These are phyloP conservation scores for Propithecus perrieri DNA, from an alignment of 2,797 vertebrate species.

Conservation along the genomic window DNA sequence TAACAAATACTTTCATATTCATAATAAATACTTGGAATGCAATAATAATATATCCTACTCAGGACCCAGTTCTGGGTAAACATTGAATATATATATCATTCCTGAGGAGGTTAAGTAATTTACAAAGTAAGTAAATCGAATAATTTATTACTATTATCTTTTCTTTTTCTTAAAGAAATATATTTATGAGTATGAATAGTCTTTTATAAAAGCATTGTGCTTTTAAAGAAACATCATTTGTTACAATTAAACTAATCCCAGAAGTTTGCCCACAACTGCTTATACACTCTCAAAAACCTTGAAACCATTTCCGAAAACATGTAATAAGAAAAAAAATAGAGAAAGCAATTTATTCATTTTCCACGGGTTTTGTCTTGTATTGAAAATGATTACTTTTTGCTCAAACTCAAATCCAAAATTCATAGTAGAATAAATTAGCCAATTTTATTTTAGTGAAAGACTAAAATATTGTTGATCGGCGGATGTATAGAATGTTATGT, in stretches of 20 bases:
- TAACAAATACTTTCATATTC: background rate
- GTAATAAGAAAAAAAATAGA: conserved; percentile 77
- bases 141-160: background rate
- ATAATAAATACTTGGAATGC: background rate
- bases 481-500: background rate
- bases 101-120: background rate
- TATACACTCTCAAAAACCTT: conserved; percentile 55
- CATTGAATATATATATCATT: background rate
- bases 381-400: conserved; percentile 64
- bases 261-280: conserved; percentile 50
- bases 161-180: background rate
- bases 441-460: conserved; percentile 56
- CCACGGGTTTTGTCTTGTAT: background rate
- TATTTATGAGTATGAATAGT: background rate
- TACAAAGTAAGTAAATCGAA: background rate
- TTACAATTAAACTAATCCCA: conserved; percentile 42
- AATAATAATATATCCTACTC: background rate
- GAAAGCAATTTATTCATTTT: conserved; percentile 75
- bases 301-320: conserved; percentile 70
- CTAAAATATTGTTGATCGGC: background rate
- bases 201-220: background rate
- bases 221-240: conserved; percentile 43
- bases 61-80: background rate
- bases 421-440: conserved; percentile 38
- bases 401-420: conserved; percentile 31